A percentile compares a stretch with the other conserved stretches of the same genome.
phyloP scores from a whole-genome alignment of 2,797 vertebrate species.

The Sebastes matsubarae region DNA sequence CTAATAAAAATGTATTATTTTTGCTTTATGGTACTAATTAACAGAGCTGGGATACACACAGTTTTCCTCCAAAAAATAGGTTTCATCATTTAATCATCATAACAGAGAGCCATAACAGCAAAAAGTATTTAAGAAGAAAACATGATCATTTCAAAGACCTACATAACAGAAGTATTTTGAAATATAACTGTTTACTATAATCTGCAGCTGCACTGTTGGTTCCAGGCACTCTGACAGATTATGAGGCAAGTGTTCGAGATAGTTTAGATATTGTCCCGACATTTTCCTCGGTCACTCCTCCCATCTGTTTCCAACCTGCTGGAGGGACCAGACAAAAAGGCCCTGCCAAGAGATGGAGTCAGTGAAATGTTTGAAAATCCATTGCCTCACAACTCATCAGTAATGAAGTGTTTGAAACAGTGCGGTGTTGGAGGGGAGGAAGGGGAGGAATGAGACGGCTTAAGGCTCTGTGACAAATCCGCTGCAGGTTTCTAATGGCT shows the following conservation, averaged over 20 bases:
- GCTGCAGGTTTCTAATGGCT: slow-evolving; percentile 41
- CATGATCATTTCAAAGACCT: fast-evolving
- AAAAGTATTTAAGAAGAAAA: background rate
- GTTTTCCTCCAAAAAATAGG: background rate
- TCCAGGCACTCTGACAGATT: slow-evolving; percentile 30
- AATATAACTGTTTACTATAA: background rate
- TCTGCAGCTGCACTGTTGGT: slow-evolving; percentile 22
- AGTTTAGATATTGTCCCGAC: slow-evolving; percentile 41
- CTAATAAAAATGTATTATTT: background rate
- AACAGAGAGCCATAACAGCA: background rate
- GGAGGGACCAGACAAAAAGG: slow-evolving; percentile 33
- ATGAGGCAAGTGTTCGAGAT: slow-evolving; percentile 60
- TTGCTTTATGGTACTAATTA: background rate
- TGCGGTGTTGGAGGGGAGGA: slow-evolving; percentile 2
- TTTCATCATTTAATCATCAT: background rate
- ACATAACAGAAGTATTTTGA: background rate
- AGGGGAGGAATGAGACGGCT: slow-evolving; percentile 12
- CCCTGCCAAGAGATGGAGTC: slow-evolving; percentile 57
- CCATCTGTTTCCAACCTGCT: slow-evolving; percentile 63
- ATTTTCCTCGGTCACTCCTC: slow-evolving; percentile 30
- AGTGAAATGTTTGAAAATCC: slow-evolving; percentile 72
- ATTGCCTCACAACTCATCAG: slow-evolving; percentile 75
- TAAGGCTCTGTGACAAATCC: slow-evolving; percentile 46
- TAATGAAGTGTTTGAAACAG: slow-evolving; percentile 77
- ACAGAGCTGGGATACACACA: background rate